phyloP scores from a whole-genome alignment of 1,140 invertebrate genomes.

The Bilobella aurantiaca region DNA sequence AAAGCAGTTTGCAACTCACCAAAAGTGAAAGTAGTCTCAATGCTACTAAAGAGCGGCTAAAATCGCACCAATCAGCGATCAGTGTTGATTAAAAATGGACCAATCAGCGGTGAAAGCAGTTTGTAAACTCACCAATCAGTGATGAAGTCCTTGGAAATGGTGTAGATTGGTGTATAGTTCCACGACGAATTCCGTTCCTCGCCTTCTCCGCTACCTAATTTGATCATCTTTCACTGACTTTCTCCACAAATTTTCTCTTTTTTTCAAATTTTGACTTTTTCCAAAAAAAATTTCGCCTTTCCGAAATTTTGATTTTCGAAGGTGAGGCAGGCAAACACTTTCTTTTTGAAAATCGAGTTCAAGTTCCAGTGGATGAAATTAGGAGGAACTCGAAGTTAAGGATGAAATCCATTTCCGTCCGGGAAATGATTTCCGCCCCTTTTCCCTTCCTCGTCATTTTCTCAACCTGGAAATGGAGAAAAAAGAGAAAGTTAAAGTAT shows the following conservation, averaged over 20 bases:
- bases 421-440: slow-evolving; percentile 32
- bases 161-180: slow-evolving; percentile 48
- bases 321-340: too few relatives aligned
- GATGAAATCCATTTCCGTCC: slow-evolving; percentile 26
- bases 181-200: slow-evolving; percentile 20
- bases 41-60: too few relatives aligned
- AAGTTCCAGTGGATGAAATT: too few relatives aligned
- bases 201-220: too few relatives aligned
- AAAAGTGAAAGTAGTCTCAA: too few relatives aligned
- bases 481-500: neutral
- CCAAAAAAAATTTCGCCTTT: too few relatives aligned
- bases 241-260: too few relatives aligned
- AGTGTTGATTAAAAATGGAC: neutral
- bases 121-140: slow-evolving; percentile 51
- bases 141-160: slow-evolving; percentile 55
- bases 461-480: slow-evolving; percentile 23
- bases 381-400: slow-evolving; percentile 12
- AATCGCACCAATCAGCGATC: neutral
- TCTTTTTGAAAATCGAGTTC: too few relatives aligned
- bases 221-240: slow-evolving; percentile 8
- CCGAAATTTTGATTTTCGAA: too few relatives aligned
- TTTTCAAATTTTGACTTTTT: too few relatives aligned
- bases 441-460: too few relatives aligned
- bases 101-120: neutral
- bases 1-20: too few relatives aligned